Percentiles rank a stretch among this genome's conserved stretches.
Conservation (phyloP, 2,797 vertebrate species). For the Pteronotus mesoamericanus region DNA sequence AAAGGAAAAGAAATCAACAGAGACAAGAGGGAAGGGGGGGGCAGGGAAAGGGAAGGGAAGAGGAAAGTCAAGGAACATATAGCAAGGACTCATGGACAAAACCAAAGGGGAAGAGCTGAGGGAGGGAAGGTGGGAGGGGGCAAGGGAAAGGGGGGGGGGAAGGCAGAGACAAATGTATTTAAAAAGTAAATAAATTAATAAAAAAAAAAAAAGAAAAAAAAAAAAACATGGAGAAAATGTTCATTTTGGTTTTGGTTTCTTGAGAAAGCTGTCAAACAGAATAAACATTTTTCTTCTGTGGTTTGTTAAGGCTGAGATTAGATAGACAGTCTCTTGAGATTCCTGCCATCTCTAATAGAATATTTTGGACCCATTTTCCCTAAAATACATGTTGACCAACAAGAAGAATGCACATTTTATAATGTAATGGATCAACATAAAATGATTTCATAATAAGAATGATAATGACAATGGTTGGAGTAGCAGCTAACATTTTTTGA, state of each 20-base stretch:
- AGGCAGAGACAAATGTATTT: too few species aligned
- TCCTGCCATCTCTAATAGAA: not conserved
- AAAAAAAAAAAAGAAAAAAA: too few species aligned
- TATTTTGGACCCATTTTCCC: conserved; percentile 17
- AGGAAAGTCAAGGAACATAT: too few species aligned
- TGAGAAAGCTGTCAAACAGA: not conserved
- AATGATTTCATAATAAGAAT: not conserved
- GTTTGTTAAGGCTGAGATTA: not conserved
- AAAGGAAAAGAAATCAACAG: too few species aligned
- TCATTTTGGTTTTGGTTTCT: not conserved
- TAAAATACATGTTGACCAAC: not conserved
- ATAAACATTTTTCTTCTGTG: not conserved
- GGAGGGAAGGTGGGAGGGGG: too few species aligned
- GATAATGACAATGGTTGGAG: not conserved
- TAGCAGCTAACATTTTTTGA: not conserved
- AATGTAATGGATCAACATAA: not conserved
- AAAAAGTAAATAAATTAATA: too few species aligned
- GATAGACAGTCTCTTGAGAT: not conserved
- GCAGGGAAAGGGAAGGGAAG: too few species aligned
- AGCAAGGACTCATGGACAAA: too few species aligned
- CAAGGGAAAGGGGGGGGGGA: too few species aligned
- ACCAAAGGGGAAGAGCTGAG: too few species aligned
- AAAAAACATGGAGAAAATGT: not conserved
- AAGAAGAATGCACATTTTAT: not conserved
- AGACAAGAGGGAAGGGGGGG: too few species aligned